phyloP scores from a whole-genome alignment of 64 coral and sea anemone species.

The Catalaphyllia jardinei region DNA sequence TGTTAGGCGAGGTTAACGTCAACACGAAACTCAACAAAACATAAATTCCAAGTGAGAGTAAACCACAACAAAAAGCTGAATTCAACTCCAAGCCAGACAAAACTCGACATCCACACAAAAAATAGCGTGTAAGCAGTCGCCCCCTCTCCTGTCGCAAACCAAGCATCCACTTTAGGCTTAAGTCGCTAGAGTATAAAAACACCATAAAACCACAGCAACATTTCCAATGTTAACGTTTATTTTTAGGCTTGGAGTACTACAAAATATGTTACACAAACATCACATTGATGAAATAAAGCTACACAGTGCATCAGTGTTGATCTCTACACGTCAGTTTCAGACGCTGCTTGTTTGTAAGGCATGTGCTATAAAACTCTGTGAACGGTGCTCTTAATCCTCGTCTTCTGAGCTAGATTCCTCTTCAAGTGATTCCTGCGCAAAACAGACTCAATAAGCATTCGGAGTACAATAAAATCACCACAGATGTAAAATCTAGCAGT shows the following conservation, averaged over 20 bases:
- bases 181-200: no score
- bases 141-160: no score
- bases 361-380: no score
- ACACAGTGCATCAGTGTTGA: not conserved
- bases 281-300: not conserved
- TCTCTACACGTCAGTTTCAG: not conserved
- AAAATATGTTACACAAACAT: slow-evolving; percentile 22
- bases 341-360: not conserved
- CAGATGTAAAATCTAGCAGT: not conserved
- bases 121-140: no score
- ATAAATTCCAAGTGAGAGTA: no score
- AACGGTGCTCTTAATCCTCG: slow-evolving; percentile 44
- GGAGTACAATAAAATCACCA: not conserved
- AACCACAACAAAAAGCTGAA: no score
- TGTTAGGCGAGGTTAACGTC: no score
- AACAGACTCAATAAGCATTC: not conserved
- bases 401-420: slow-evolving; percentile 96
- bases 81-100: no score
- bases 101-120: no score
- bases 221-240: not conserved
- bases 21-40: no score
- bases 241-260: not conserved
- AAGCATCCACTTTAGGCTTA: no score
- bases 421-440: slow-evolving; percentile 86
- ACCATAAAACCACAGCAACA: not conserved